Evolutionary conservation across 2,797 vertebrate species (phyloP).

Genomic region (Notoglanidium macrostoma): DNA sequence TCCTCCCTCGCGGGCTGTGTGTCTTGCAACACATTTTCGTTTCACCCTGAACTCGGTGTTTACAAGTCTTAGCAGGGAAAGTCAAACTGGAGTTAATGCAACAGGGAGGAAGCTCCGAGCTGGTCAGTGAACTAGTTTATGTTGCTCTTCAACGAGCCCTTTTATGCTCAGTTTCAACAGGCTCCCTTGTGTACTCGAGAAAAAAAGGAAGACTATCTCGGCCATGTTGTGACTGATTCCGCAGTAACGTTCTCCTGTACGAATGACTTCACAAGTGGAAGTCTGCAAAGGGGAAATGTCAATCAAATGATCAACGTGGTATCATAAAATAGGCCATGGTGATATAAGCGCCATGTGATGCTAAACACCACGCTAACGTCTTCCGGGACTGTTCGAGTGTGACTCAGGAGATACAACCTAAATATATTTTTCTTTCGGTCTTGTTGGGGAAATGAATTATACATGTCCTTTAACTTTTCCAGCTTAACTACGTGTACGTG

Average conservation of each 20-base stretch:
- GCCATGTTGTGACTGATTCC: not conserved
- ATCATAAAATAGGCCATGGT: not conserved
- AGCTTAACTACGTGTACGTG: not conserved
- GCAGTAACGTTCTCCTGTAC: not conserved
- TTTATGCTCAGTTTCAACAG: not conserved
- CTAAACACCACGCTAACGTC: not conserved
- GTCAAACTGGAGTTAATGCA: not conserved
- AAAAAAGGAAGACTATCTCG: not conserved
- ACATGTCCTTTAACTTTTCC: not conserved
- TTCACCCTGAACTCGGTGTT: not conserved
- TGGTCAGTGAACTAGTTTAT: not conserved
- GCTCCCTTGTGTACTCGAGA: not conserved
- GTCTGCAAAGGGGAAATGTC: not conserved
- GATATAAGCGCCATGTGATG: not conserved
- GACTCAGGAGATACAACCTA: not conserved
- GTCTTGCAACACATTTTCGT: not conserved
- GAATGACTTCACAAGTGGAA: not conserved
- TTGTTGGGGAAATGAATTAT: not conserved
- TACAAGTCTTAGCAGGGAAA: not conserved
- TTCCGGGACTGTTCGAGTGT: not conserved
- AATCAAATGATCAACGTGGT: not conserved
- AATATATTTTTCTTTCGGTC: not conserved
- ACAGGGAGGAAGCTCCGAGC: not conserved
- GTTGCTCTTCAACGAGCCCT: not conserved
- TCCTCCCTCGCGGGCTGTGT: not conserved